Conservation (phyloP, 37 sponge, comb jelly and placozoan genomes). For the Hormiphora californensis region DNA sequence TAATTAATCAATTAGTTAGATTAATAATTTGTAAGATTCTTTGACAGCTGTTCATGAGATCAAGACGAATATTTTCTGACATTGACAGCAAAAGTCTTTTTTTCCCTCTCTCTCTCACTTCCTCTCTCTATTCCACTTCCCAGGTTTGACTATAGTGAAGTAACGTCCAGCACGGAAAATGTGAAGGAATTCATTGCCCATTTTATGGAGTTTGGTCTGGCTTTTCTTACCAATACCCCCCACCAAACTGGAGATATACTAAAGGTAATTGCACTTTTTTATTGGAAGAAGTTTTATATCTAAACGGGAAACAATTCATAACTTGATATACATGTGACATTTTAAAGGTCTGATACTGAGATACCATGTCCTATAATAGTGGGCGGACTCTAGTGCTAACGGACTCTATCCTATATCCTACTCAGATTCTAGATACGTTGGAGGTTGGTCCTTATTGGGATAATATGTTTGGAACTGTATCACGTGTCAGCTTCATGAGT, state of each 20-base stretch:
- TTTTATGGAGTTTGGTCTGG: background rate
- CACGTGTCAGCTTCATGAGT: background rate
- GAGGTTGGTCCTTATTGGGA: background rate
- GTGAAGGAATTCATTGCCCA: background rate
- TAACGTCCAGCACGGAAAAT: background rate
- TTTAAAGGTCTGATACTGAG: too few relatives aligned
- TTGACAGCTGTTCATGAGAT: too few relatives aligned
- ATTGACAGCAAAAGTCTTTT: background rate
- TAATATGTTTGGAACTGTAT: background rate
- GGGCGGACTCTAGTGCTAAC: too few relatives aligned
- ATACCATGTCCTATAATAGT: too few relatives aligned
- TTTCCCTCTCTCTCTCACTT: background rate
- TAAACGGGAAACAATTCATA: too few relatives aligned
- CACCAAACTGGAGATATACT: background rate
- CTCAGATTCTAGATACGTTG: background rate
- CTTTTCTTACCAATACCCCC: background rate
- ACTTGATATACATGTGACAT: too few relatives aligned
- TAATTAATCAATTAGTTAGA: too few relatives aligned
- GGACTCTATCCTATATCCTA: too few relatives aligned
- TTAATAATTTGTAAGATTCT: too few relatives aligned
- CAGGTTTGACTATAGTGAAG: background rate
- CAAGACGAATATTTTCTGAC: too few relatives aligned
- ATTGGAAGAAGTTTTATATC: background rate
- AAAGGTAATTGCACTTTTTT: background rate
- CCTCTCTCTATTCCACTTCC: background rate